phyloP scores from a whole-genome alignment of 2,888 invertebrate genomes.

The Lucinisca nassula region DNA sequence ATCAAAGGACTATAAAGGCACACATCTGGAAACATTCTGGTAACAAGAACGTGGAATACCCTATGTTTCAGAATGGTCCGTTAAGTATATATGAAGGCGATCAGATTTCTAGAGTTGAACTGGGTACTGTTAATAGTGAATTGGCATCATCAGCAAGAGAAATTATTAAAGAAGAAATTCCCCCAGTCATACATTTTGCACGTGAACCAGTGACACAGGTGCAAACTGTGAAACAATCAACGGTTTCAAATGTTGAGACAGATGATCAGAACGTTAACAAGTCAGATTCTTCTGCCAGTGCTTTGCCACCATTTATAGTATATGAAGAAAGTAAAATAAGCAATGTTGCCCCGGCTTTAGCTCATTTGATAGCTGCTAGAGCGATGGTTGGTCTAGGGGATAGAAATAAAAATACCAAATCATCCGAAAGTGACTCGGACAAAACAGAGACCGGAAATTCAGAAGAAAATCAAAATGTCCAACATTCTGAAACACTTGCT shows the following conservation, averaged over 20 bases:
- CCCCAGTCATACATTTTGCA: background rate
- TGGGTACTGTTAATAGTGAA: background rate
- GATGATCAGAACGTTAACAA: background rate
- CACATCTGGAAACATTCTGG: slow-evolving; percentile 88
- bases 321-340: slow-evolving; percentile 69
- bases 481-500: background rate
- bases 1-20: slow-evolving; percentile 87
- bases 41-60: slow-evolving; percentile 86
- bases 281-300: background rate
- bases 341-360: slow-evolving; percentile 73
- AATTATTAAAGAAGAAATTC: background rate
- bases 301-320: slow-evolving; percentile 60
- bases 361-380: slow-evolving; percentile 70
- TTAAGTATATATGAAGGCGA: slow-evolving; percentile 84
- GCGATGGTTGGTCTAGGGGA: slow-evolving; percentile 68
- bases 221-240: background rate
- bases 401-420: slow-evolving; percentile 36
- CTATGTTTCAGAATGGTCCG: slow-evolving; percentile 87
- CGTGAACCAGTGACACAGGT: background rate
- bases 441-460: background rate
- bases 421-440: background rate
- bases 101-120: background rate
- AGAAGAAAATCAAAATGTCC: background rate
- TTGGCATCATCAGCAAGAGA: background rate
- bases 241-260: background rate